Conservation (phyloP, 2,113 vertebrate species). For the Pygathrix nemaeus region DNA sequence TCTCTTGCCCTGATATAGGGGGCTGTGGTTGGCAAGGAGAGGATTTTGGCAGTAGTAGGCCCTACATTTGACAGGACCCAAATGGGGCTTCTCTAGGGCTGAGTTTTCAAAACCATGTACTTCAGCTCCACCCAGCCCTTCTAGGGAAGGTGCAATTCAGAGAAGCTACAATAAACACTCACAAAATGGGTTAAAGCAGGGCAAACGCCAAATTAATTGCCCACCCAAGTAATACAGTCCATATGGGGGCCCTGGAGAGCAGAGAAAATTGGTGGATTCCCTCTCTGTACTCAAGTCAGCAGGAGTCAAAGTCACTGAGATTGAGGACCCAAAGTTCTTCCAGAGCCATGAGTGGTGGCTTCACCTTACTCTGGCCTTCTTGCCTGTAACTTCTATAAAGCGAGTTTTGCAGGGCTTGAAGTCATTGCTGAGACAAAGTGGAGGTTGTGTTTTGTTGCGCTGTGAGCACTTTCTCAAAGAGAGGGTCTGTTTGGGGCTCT, state of each 20-base stretch:
- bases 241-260: background rate
- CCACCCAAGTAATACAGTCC: background rate
- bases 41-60: accelerated
- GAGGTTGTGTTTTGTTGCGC: background rate
- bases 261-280: background rate
- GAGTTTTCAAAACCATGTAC: background rate
- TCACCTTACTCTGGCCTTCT: background rate
- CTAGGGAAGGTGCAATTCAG: background rate
- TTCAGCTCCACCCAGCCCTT: background rate
- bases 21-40: background rate
- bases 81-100: background rate
- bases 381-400: background rate
- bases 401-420: background rate
- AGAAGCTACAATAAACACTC: background rate
- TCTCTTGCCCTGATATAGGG: accelerated
- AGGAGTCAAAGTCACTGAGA: background rate
- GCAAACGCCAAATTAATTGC: no score
- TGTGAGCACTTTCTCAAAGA: background rate
- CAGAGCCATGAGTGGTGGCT: background rate
- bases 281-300: background rate
- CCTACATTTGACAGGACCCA: background rate
- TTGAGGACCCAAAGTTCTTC: background rate
- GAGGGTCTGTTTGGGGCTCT: slow-evolving; percentile 18
- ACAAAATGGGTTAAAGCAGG: background rate
- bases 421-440: background rate